Conservation (phyloP, 2,888 invertebrate species). For the Rhingia campestris region DNA sequence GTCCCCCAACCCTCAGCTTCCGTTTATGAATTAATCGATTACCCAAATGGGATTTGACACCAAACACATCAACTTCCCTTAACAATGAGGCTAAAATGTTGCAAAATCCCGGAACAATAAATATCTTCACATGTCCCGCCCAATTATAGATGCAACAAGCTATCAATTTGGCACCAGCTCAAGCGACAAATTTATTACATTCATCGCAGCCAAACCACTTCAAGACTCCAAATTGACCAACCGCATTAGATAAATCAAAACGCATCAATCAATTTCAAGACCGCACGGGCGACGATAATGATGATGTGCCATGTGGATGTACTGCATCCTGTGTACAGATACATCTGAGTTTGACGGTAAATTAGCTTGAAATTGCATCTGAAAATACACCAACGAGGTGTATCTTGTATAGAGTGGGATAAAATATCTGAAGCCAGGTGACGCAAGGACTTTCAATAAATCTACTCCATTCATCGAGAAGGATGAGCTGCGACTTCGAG, state of each 20-base stretch:
- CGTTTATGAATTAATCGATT: slow-evolving; percentile 1
- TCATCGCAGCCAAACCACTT: neutral
- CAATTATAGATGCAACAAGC: neutral
- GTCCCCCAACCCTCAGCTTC: neutral
- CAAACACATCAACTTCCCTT: neutral
- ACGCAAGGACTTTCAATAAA: neutral
- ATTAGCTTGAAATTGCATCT: slow-evolving; percentile 47
- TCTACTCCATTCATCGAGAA: neutral
- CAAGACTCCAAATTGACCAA: slow-evolving; percentile 9
- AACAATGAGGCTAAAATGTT: neutral
- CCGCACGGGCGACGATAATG: neutral
- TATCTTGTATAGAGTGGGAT: neutral
- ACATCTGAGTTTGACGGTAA: slow-evolving; percentile 27
- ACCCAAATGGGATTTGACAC: neutral
- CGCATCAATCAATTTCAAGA: slow-evolving; percentile 35
- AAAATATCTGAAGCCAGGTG: slow-evolving; percentile 14
- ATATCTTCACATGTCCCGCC: neutral
- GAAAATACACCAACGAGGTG: neutral
- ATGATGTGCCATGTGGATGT: neutral
- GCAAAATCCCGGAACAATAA: neutral
- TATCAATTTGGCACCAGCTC: slow-evolving; percentile 17
- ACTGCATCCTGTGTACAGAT: neutral
- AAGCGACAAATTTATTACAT: slow-evolving; percentile 23
- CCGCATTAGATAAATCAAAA: slow-evolving; percentile 2
- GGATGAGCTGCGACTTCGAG: neutral